Evolutionary conservation across 2,113 vertebrate species (phyloP), one percentile per base, ranked within the genome.

Genomic region (Sprattus sprattus): DNA sequence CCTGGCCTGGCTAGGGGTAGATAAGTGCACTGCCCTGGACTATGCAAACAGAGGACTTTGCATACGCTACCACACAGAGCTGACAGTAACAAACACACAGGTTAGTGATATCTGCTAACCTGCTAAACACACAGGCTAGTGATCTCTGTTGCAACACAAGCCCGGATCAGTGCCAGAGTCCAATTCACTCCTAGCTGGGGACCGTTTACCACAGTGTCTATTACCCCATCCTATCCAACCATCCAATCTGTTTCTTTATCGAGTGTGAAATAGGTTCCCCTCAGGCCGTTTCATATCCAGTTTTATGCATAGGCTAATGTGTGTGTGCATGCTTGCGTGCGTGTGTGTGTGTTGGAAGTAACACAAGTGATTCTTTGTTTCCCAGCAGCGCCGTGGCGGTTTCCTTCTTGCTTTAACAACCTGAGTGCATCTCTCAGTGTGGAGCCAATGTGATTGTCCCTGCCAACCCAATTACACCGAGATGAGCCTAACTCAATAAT

Each of bases 401-500:
- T 78, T 78, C 25, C 32, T 28, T 16, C 71, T 78, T 52, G 25
- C 67, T 52, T 75, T 83, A 45, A 45, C 82, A 54, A 60, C 39
- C 50, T 3, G 11, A 83, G 45, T 25, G 28, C 45, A n/a, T 5
- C 22, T 16, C 45, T 28, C 4, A 50, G 45, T 71, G 11, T 46
- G 32, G 45, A 18, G 46, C 32, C 57, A 49, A n/a, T 78, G n/a
- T 39, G 32, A 82, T 86, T 54, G n/a, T 7, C 64, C 28, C 39
- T 44, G 81, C 82, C 85, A 78, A 54, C 54, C 45, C 82, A 46
- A 78, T 83, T 83, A 57, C 25, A 11, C 46, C 11, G 47, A 2
- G 25, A 82, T 82, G 8, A 83, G 46, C 81, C 28, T 78, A 52
- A 83, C 75, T 81, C 49, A 57, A 80, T 46, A 45, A 82, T 25